Evolutionary conservation across 2,113 vertebrate genomes (phyloP), one percentile per base, ranked within the genome.

Genomic region (Paramisgurnus dabryanus): DNA sequence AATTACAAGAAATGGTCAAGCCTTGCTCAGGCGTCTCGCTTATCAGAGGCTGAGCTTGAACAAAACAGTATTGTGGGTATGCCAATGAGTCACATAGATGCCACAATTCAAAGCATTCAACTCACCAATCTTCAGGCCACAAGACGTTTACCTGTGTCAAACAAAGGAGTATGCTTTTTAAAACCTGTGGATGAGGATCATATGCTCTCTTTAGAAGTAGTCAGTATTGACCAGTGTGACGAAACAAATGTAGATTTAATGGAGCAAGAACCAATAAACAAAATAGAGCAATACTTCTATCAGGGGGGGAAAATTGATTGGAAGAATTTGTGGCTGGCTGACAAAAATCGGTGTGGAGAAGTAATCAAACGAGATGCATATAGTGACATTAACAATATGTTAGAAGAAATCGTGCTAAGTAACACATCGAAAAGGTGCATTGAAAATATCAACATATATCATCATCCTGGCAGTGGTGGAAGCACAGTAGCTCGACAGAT

Each of bases 401-500:
- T 96, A 43, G 74, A 80, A 0, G 82, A 91, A n/a, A n/a, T n/a
- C n/a, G n/a, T n/a, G n/a, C n/a, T n/a, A 7, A 87, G 66, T 0
- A 27, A 34, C 47, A 53, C 67, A 53, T 0, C 12, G 3, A 78
- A 87, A 53, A 87, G 90, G 15, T 86, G 91, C 0, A 90, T 95
- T 40, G 83, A 83, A 13, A 88, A n/a, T n/a, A n/a, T n/a, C n/a
- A 83, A 93, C 82, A 92, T 95, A 87, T 94, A 89, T 84, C 95
- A 96, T 85, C 93, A 95, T 43, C 95, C 95, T 34, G 95, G 95
- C 58, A 95, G 95, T 6, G 95, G 95, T 17, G 95, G 95, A 76
- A 96, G 94, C 80, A 95, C 95, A 65, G 92, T 95, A n/a, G 94
- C 93, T 79, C 88, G 93, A 8, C 94, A 95, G 58, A 87, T 95